A percentile compares a stretch with the other conserved stretches of the same genome.
Conservation (phyloP, 1,140 invertebrate species). For the Tetraneura akinire region DNA sequence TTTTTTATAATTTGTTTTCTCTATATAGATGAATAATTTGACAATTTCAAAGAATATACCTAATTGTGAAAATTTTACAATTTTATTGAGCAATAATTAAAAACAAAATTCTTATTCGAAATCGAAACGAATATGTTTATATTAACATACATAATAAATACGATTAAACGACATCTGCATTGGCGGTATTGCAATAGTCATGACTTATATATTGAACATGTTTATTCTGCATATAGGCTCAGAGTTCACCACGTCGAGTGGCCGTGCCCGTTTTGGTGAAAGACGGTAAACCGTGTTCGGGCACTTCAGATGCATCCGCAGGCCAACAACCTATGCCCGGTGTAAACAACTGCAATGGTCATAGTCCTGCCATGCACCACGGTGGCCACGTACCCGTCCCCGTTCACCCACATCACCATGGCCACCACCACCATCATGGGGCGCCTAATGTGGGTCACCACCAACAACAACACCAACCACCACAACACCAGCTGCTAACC, state of each 20-base stretch:
- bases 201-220: constrained; percentile 7
- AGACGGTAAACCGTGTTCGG: constrained; percentile 90
- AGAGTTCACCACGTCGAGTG: constrained; percentile 86
- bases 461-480: constrained; percentile 59
- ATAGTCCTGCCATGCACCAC: constrained; percentile 53
- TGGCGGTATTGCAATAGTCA: neutral
- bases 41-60: no score
- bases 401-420: constrained; percentile 57
- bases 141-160: no score
- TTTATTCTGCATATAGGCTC: constrained; percentile 65
- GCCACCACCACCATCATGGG: constrained; percentile 60
- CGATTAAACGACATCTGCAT: no score
- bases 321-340: constrained; percentile 57
- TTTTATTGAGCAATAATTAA: no score
- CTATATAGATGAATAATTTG: no score
- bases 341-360: constrained; percentile 54
- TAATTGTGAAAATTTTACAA: no score
- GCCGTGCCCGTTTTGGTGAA: constrained; percentile 94
- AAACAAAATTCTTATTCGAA: no score
- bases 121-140: no score
- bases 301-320: constrained; percentile 59
- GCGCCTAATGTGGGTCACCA: constrained; percentile 58
- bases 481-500: constrained; percentile 59
- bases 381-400: constrained; percentile 51
- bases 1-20: no score